Conservation (phyloP, 1,140 invertebrate genomes). For the Dreissena rostriformis region DNA sequence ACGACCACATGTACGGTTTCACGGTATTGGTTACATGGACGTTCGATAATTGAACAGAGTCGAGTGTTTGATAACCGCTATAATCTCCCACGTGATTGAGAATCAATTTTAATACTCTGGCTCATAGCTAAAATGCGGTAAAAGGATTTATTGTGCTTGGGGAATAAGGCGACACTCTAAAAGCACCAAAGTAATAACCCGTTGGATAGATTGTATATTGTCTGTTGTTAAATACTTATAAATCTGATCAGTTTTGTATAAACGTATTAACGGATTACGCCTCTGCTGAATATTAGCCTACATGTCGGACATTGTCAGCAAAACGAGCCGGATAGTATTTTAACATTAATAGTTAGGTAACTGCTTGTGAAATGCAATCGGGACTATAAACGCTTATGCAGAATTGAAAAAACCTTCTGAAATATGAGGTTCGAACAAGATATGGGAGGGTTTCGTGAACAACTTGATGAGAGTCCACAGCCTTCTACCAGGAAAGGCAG, state of each 20-base stretch:
- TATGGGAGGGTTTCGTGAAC: slow-evolving; percentile 18
- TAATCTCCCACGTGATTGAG: too few relatives aligned
- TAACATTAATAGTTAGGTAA: neutral
- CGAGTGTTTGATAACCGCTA: too few relatives aligned
- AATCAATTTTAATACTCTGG: too few relatives aligned
- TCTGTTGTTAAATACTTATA: neutral
- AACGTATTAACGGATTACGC: neutral
- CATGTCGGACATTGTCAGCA: neutral
- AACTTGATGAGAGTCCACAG: slow-evolving; percentile 17
- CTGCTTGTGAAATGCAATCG: neutral
- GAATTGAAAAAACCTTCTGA: neutral
- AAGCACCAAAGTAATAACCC: too few relatives aligned
- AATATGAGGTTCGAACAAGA: slow-evolving; percentile 35
- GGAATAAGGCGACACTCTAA: too few relatives aligned
- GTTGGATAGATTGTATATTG: too few relatives aligned
- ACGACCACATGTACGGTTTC: too few relatives aligned
- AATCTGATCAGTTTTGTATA: neutral
- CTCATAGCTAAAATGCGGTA: too few relatives aligned
- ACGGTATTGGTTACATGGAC: too few relatives aligned
- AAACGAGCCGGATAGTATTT: too few relatives aligned
- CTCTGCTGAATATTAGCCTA: neutral
- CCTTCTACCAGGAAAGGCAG: slow-evolving; percentile 19
- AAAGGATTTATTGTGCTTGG: too few relatives aligned
- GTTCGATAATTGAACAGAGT: too few relatives aligned
- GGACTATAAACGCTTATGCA: neutral